phyloP scores from a whole-genome alignment of 2,113 vertebrate species.

The Cephalophus harveyi region DNA sequence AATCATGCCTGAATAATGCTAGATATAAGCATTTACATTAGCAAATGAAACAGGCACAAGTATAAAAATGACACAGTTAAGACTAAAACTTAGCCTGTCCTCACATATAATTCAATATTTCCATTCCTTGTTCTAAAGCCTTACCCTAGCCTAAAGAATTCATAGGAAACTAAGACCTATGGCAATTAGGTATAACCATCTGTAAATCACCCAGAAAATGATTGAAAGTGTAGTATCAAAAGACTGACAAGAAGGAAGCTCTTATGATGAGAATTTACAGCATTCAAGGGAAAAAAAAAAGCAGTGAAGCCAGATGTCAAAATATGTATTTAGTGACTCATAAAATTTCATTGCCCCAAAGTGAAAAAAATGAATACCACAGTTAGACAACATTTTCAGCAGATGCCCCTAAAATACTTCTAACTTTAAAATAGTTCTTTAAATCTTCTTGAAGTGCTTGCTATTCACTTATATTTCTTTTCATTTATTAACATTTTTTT shows the following conservation, averaged over 20 bases:
- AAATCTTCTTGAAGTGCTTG: conserved; percentile 22
- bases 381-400: conserved; percentile 67
- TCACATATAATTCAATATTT: conserved; percentile 35
- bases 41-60: conserved; percentile 27
- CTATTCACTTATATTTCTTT: neutral
- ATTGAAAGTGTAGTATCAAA: conserved; percentile 63
- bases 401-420: conserved; percentile 66
- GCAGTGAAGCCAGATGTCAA: conserved; percentile 75
- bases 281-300: conserved; percentile 52
- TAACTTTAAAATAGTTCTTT: conserved; percentile 64
- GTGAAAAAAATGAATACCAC: conserved; percentile 53
- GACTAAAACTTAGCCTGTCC: neutral
- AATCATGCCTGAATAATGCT: conserved; percentile 38
- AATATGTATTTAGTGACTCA: conserved; percentile 74
- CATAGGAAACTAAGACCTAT: conserved; percentile 44
- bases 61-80: conserved; percentile 14
- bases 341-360: conserved; percentile 64
- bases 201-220: conserved; percentile 70
- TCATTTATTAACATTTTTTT: neutral
- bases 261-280: conserved; percentile 68
- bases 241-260: conserved; percentile 68
- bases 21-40: conserved; percentile 40
- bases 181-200: conserved; percentile 69
- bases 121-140: neutral
- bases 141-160: conserved; percentile 45